Conservation (phyloP, 2,113 vertebrate species). For the Pluvianellus socialis region DNA sequence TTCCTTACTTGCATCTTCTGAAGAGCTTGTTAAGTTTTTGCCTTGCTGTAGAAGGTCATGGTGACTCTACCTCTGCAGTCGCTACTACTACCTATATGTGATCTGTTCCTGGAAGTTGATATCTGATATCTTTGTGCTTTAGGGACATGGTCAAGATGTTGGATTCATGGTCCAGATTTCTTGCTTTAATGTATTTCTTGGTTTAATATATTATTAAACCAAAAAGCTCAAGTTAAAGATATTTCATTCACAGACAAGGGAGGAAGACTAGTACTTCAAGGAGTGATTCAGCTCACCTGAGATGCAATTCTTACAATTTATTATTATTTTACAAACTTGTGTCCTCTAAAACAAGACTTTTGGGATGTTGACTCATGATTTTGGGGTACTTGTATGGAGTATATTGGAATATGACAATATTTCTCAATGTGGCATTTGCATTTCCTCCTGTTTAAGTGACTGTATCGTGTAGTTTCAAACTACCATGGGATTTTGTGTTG, state of each 20-base stretch:
- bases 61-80: not conserved
- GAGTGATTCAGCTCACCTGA: not conserved
- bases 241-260: not conserved
- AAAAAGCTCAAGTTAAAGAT: not conserved
- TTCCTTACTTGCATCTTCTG: not conserved
- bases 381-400: not conserved
- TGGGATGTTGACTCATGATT: not conserved
- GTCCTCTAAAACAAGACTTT: not conserved
- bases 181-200: not conserved
- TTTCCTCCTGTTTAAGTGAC: not conserved
- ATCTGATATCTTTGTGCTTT: not conserved
- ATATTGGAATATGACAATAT: not conserved
- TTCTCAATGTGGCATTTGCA: not conserved
- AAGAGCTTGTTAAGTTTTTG: not conserved
- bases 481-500: slow-evolving; percentile 11
- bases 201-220: not conserved
- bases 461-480: not conserved
- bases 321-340: not conserved
- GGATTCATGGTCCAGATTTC: not conserved
- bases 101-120: not conserved
- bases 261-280: not conserved
- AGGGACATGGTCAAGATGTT: not conserved
- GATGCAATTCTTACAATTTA: not conserved
- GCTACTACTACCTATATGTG: not conserved
- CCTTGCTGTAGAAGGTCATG: not conserved